phyloP scores from a whole-genome alignment of 2,888 invertebrate species.

The Trichacis sp. region DNA sequence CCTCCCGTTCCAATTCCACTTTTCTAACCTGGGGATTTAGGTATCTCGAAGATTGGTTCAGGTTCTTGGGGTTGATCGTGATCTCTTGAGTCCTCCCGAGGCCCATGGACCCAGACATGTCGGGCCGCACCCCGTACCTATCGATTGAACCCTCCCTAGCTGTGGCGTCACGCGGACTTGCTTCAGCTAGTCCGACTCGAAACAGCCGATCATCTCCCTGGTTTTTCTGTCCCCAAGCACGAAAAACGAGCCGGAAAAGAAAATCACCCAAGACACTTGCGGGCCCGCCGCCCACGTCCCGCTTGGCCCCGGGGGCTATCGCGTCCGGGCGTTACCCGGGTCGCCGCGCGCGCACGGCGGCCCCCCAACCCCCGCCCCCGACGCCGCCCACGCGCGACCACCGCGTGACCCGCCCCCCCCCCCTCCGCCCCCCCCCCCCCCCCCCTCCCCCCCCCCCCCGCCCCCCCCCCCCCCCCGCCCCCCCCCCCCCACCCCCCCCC shows the following conservation, averaged over 20 bases:
- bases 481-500: too few relatives aligned
- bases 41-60: conserved; percentile 8
- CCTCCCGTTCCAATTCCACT: not conserved
- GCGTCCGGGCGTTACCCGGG: too few relatives aligned
- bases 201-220: conserved; percentile 3
- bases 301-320: not conserved
- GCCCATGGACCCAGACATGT: conserved; percentile 59
- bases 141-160: conserved; percentile 49
- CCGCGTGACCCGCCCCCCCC: too few relatives aligned
- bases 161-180: conserved; percentile 13
- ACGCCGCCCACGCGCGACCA: too few relatives aligned
- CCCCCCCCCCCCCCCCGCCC: too few relatives aligned
- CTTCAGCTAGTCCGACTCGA: conserved; percentile 27
- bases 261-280: not conserved
- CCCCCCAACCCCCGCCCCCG: too few relatives aligned
- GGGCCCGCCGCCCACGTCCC: not conserved
- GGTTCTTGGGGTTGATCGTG: conserved; percentile 27
- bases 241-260: not conserved
- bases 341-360: too few relatives aligned
- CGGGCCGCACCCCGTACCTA: conserved; percentile 54
- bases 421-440: too few relatives aligned
- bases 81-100: conserved; percentile 56
- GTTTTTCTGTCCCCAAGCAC: not conserved
- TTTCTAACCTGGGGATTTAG: conserved; percentile 34
- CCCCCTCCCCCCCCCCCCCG: too few relatives aligned